Evolutionary conservation across 2,113 vertebrate genomes (phyloP).

Genomic region (Pluvialis apricaria): DNA sequence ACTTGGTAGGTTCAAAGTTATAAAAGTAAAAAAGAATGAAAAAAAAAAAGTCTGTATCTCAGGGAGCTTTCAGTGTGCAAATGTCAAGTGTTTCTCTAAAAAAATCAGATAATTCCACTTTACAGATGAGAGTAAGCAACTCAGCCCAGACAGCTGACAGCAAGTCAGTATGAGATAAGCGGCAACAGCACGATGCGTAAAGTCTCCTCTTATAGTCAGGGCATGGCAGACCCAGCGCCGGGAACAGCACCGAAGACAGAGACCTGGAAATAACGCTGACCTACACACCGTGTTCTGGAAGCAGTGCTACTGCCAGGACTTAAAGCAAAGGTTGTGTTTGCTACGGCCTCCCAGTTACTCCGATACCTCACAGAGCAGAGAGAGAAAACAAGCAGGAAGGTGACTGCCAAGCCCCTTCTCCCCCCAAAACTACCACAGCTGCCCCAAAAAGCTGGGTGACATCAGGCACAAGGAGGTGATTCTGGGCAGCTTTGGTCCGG

Average conservation of each 20-base stretch:
- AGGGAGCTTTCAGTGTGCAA: not conserved
- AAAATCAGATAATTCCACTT: not conserved
- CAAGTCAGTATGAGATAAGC: not conserved
- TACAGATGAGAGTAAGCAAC: not conserved
- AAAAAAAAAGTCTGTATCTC: not conserved
- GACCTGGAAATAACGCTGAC: not conserved
- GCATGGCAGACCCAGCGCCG: not conserved
- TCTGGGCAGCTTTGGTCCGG: not conserved
- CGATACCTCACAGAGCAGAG: not conserved
- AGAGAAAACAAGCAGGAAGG: not conserved
- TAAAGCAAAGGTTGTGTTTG: not conserved
- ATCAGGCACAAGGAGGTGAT: not conserved
- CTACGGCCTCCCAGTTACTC: not conserved
- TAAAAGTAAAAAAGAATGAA: not conserved
- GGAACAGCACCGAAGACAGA: not conserved
- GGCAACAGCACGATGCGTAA: not conserved
- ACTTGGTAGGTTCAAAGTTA: not conserved
- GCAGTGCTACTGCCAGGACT: not conserved
- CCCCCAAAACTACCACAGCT: accelerated
- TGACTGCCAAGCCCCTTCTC: not conserved
- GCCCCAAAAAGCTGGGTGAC: not conserved
- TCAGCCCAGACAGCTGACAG: not conserved
- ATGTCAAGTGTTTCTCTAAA: not conserved
- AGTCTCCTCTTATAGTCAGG: not conserved
- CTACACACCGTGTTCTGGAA: not conserved